These are phyloP conservation scores for Antitype chi DNA, from an alignment of 2,888 invertebrate species.

Conservation along the genomic window DNA sequence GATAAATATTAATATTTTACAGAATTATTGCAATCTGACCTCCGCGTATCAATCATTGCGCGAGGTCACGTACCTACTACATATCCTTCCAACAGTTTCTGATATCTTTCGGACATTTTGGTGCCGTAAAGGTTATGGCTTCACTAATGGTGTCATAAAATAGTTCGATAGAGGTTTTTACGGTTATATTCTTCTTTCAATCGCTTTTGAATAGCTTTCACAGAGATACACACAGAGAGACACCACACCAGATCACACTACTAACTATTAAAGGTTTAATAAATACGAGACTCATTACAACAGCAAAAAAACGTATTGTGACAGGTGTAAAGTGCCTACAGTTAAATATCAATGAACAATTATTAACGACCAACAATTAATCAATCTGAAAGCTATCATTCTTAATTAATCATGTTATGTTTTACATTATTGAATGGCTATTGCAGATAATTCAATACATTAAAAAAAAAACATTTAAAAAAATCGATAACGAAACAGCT, in stretches of 20 bases:
- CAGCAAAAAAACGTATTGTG: neutral
- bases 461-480: neutral
- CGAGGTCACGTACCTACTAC: constrained; percentile 10
- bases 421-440: neutral
- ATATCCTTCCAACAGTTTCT: constrained; percentile 24
- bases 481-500: constrained; percentile 7
- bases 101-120: constrained; percentile 3
- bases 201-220: constrained; percentile 52
- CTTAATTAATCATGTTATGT: neutral
- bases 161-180: constrained; percentile 48
- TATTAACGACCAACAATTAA: neutral
- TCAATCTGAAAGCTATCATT: neutral
- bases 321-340: neutral
- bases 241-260: constrained; percentile 30
- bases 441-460: neutral
- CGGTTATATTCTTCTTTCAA: constrained; percentile 38
- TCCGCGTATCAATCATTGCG: neutral
- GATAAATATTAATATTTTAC: constrained; percentile 4
- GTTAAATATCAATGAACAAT: neutral
- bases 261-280: neutral
- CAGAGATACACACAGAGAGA: too few species aligned
- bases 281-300: neutral
- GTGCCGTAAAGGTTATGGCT: constrained; percentile 18
- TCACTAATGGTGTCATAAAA: constrained; percentile 54
- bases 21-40: neutral